A percentile compares a stretch with the other conserved stretches of the same genome.
Evolutionary conservation across 2,888 invertebrate species (phyloP).

Genomic region (Rotaria magnacalcarata): DNA sequence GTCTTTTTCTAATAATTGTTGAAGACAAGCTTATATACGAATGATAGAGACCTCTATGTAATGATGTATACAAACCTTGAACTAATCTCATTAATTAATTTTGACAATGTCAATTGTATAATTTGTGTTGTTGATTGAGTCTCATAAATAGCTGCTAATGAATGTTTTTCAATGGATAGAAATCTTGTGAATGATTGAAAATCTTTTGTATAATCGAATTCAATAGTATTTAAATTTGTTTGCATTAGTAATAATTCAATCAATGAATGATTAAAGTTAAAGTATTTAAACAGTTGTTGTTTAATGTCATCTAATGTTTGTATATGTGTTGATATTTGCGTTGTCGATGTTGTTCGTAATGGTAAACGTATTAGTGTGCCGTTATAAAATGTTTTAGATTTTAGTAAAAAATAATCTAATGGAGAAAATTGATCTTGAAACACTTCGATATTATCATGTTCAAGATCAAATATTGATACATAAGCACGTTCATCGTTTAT

Average conservation of each 20-base stretch:
- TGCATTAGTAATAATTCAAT: not conserved
- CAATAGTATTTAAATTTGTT: not conserved
- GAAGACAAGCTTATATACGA: not conserved
- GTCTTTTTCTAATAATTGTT: no score
- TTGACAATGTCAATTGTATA: not conserved
- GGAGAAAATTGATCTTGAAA: slow-evolving; percentile 46
- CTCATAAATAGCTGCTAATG: not conserved
- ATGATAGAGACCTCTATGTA: not conserved
- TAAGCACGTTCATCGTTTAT: slow-evolving; percentile 39
- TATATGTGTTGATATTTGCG: not conserved
- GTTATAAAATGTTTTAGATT: slow-evolving; percentile 39
- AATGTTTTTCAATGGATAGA: not conserved
- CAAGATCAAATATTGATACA: slow-evolving; percentile 46
- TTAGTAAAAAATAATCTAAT: slow-evolving; percentile 44
- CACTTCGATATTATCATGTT: slow-evolving; percentile 39
- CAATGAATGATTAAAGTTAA: not conserved
- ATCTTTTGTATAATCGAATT: slow-evolving; percentile 17
- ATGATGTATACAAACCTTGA: not conserved
- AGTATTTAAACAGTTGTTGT: slow-evolving; percentile 1
- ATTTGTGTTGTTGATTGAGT: not conserved
- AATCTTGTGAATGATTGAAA: not conserved
- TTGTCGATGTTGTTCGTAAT: slow-evolving; percentile 20
- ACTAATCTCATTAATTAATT: not conserved
- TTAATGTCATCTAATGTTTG: slow-evolving; percentile 24
- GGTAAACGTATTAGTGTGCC: slow-evolving; percentile 46